Evolutionary conservation across 2,888 invertebrate species (phyloP), one percentile per base, ranked within the genome.

Genomic region (Stenotaenia linearis): DNA sequence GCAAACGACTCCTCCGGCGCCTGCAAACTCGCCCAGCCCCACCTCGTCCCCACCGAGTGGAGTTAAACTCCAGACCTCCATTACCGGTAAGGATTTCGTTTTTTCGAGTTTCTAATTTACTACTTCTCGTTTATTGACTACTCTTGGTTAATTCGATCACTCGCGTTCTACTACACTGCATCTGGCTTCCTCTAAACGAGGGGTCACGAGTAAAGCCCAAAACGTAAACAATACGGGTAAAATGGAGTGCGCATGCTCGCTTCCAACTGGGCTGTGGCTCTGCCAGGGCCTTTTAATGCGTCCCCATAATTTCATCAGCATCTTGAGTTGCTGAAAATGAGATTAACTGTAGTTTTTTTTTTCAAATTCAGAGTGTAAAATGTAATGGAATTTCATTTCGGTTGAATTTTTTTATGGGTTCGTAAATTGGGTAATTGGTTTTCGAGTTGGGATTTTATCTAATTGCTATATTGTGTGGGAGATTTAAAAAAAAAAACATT

Each of bases 221-320:
- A 50, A 50, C 50, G 21, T 50, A 50, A 50, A 50, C 50, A 50
- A 50, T 50, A 18, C 50, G 50, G 18, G 50, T 50, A 21, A 50
- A 50, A 50, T 69, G 69, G 69, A 69, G 69, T 69, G 69, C 69
- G 69, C 69, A 69, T 69, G 69, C 69, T 28, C 69, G 69, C 25
- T 50, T 50, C 69, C 15, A 28, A 28, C 28, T 69, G 69, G 69
- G 69, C 69, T 69, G 69, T 69, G 69, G 69, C 69, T 69, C 69
- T 28, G 69, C 28, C 69, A 69, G 69, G 69, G 69, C 69, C 69
- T 69, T 69, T 69, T 69, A 69, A 69, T n/a, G 69, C 23, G 28
- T 69, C 69, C 69, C 69, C 69, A 12, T 69, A 50, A n/a, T 50
- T 50, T n/a, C 50, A 50, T 50, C 50, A 50, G 50, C 50, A 50